Evolutionary conservation across 2,888 invertebrate species (phyloP).

Genomic region (Polymixis lichenea): DNA sequence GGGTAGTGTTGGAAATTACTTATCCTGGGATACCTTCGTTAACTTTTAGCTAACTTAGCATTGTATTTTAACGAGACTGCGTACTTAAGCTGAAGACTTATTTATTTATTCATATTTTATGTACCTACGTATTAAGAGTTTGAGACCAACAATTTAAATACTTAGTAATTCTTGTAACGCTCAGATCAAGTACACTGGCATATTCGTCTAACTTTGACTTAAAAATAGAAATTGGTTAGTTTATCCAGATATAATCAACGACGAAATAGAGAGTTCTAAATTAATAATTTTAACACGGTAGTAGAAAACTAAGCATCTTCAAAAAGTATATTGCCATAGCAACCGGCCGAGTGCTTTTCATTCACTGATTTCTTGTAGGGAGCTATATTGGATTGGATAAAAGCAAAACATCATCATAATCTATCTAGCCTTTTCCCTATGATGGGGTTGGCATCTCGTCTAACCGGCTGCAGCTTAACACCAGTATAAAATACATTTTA

Average conservation of each 20-base stretch:
- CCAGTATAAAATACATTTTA: not conserved
- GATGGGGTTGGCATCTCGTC: too few species aligned
- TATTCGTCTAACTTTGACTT: not conserved
- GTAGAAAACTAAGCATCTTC: too few species aligned
- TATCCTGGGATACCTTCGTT: slow-evolving; percentile 16
- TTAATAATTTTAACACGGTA: not conserved
- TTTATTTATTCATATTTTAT: slow-evolving; percentile 23
- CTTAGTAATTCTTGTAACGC: not conserved
- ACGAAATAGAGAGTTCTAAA: not conserved
- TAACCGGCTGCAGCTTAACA: too few species aligned
- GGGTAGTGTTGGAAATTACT: slow-evolving; percentile 27
- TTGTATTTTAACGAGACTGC: not conserved
- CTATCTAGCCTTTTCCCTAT: too few species aligned
- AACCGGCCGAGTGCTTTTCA: too few species aligned
- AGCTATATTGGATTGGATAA: too few species aligned
- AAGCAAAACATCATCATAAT: too few species aligned
- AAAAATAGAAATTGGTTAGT: not conserved
- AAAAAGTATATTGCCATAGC: too few species aligned
- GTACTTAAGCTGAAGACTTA: slow-evolving; percentile 9
- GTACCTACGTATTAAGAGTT: not conserved
- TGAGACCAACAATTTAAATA: slow-evolving; percentile 11
- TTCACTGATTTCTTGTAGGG: too few species aligned
- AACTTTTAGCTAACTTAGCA: slow-evolving; percentile 3
- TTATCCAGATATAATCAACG: not conserved
- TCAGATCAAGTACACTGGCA: not conserved